Evolutionary conservation across 2,113 vertebrate species (phyloP).

Genomic region (Notarius quadriscutis): DNA sequence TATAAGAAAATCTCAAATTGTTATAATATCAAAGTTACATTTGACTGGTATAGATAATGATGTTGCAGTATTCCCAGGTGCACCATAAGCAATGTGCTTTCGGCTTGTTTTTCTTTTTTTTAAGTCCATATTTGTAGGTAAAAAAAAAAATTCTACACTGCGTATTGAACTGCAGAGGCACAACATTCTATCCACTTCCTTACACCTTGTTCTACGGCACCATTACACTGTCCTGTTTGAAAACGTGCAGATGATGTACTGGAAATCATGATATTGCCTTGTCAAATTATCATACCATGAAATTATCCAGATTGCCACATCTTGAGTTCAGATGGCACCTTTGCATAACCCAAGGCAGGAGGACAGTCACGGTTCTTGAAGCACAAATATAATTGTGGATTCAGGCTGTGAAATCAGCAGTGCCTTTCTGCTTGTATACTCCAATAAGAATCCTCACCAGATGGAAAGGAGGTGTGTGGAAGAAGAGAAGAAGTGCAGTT

Average conservation of each 20-base stretch:
- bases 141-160: background rate
- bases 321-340: background rate
- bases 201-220: background rate
- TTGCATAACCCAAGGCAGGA: background rate
- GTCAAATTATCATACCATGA: constrained; percentile 11
- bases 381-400: constrained; percentile 26
- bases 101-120: background rate
- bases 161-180: background rate
- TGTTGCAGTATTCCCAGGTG: background rate
- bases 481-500: background rate
- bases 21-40: background rate
- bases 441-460: background rate
- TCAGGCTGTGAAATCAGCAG: constrained; percentile 33
- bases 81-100: background rate
- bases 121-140: background rate
- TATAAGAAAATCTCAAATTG: background rate
- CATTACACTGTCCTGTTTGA: background rate
- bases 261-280: background rate
- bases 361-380: constrained; percentile 27
- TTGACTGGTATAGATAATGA: background rate
- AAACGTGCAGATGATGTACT: background rate
- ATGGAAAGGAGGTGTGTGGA: background rate
- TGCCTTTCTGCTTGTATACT: constrained; percentile 4
- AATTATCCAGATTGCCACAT: constrained; percentile 1
- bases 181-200: background rate